Conservation (phyloP, 1,140 invertebrate species). For the Hesperophylax magnus region DNA sequence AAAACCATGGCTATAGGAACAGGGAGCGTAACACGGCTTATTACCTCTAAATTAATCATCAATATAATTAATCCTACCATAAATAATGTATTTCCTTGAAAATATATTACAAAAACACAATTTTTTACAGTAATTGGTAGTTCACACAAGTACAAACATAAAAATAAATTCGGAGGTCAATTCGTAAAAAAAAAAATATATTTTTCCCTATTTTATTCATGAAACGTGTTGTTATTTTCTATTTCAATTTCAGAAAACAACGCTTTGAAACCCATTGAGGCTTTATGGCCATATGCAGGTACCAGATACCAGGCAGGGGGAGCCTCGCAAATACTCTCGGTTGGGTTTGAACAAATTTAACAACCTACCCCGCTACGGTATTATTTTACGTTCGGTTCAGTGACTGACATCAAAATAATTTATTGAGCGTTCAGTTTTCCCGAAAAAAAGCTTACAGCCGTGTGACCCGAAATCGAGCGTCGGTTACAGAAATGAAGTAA, state of each 20-base stretch:
- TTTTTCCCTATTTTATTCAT: too few relatives aligned
- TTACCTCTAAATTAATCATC: too few relatives aligned
- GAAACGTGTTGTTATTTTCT: too few relatives aligned
- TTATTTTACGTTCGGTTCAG: conserved; percentile 17
- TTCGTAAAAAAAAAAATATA: too few relatives aligned
- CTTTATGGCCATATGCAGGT: neutral
- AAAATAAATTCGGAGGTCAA: too few relatives aligned
- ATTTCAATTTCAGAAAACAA: neutral
- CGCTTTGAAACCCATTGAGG: conserved; percentile 1
- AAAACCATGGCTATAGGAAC: too few relatives aligned
- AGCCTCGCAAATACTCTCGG: neutral
- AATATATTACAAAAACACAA: too few relatives aligned
- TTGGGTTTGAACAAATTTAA: conserved; percentile 32
- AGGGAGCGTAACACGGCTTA: too few relatives aligned
- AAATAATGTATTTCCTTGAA: too few relatives aligned
- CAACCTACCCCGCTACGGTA: neutral
- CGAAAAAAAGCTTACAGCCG: neutral
- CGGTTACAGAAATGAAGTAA: neutral
- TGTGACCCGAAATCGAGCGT: neutral
- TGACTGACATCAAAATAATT: conserved; percentile 31
- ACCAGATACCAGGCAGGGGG: neutral
- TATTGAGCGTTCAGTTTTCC: conserved; percentile 23
- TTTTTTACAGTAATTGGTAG: too few relatives aligned
- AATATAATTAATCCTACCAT: too few relatives aligned
- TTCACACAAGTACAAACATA: too few relatives aligned